Evolutionary conservation across 2,113 vertebrate species (phyloP).

Genomic region (Microtus montanus): DNA sequence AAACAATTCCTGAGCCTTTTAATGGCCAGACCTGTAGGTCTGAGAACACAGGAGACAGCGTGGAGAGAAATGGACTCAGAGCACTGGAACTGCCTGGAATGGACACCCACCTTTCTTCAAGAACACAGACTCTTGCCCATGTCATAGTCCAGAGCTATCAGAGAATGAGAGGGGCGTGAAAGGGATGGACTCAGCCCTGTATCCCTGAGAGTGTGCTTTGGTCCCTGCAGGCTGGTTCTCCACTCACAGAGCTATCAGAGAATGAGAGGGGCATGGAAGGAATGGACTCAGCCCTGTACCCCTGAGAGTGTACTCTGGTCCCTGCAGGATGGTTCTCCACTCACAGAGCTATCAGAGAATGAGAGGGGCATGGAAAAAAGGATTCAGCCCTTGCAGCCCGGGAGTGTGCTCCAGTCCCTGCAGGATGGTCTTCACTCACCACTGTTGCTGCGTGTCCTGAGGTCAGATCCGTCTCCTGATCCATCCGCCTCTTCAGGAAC

Average conservation of each 20-base stretch:
- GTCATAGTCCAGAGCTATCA: background rate
- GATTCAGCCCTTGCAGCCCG: rapidly evolving
- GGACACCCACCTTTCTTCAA: background rate
- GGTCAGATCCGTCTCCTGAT: slow-evolving; percentile 86
- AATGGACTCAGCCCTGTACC: too few relatives aligned
- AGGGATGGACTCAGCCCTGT: too few relatives aligned
- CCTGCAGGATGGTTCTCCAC: slow-evolving; percentile 50
- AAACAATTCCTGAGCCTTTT: background rate
- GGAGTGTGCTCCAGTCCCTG: background rate
- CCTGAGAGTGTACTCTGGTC: background rate
- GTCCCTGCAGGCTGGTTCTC: rapidly evolving
- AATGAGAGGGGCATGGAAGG: rapidly evolving
- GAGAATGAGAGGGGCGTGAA: background rate
- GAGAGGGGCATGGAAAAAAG: rapidly evolving
- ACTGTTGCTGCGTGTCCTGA: slow-evolving; percentile 93
- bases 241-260: slow-evolving; percentile 78
- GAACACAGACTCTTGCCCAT: background rate
- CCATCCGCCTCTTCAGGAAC: slow-evolving; percentile 92
- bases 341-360: background rate
- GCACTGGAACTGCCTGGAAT: background rate
- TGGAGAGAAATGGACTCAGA: background rate
- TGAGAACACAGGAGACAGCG: background rate
- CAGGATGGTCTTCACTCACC: slow-evolving; percentile 85
- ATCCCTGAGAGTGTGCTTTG: background rate
- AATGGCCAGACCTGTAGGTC: background rate